A percentile compares a stretch with the other conserved stretches of the same genome.
Evolutionary conservation across 2,113 vertebrate genomes (phyloP).

Genomic region (Lanius collurio): DNA sequence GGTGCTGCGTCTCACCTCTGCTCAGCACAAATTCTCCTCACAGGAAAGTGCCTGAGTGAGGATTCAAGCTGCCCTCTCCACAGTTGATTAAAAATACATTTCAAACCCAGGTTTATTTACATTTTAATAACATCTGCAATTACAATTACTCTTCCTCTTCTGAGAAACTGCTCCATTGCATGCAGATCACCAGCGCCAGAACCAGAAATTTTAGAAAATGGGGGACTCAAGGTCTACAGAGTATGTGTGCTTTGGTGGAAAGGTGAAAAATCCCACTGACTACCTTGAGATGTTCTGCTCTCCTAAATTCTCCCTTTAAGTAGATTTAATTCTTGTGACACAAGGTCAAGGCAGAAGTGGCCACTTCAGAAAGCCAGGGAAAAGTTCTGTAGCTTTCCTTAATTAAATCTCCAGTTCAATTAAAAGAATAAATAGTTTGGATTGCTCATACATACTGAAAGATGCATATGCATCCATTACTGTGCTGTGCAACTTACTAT

Average conservation of each 20-base stretch:
- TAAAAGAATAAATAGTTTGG: neutral
- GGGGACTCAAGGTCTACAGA: neutral
- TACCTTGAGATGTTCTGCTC: neutral
- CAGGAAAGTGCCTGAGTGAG: neutral
- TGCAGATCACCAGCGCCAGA: slow-evolving; percentile 28
- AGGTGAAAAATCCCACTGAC: neutral
- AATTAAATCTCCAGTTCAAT: neutral
- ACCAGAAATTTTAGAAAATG: neutral
- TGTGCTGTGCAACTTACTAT: neutral
- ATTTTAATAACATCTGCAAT: slow-evolving; percentile 72
- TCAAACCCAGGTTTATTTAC: slow-evolving; percentile 55
- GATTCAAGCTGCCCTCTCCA: slow-evolving; percentile 18
- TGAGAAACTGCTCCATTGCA: slow-evolving; percentile 15
- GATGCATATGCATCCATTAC: neutral
- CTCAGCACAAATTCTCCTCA: neutral
- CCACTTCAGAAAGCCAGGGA: neutral
- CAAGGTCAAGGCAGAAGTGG: neutral
- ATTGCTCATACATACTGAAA: neutral
- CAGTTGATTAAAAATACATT: slow-evolving; percentile 56
- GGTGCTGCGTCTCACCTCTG: neutral
- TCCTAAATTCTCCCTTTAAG: neutral
- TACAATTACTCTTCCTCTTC: slow-evolving; percentile 52
- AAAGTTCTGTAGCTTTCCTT: neutral
- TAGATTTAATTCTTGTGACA: neutral
- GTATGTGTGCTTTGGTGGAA: neutral